Percentiles rank a stretch among this genome's conserved stretches.
These are phyloP conservation scores for Drosophila willistoni DNA, from an alignment of 1,140 invertebrate genomes.

Conservation along the genomic window DNA sequence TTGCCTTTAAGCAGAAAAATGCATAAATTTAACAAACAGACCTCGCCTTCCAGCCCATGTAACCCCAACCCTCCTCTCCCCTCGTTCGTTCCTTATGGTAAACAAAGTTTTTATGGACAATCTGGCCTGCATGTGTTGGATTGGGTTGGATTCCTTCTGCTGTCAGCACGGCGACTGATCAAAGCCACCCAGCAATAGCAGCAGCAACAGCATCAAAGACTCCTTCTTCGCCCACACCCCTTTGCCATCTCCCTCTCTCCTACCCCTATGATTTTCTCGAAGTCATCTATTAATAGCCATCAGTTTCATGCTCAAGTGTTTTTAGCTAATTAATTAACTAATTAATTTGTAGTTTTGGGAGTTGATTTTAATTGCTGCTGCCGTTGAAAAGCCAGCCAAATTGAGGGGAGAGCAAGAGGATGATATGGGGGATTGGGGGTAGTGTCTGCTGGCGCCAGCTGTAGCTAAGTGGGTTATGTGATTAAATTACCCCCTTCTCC, in stretches of 20 bases:
- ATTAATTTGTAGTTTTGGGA: slow-evolving; percentile 79
- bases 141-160: slow-evolving; percentile 30
- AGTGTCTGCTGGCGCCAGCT: slow-evolving; percentile 47
- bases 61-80: not conserved
- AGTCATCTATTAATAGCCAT: slow-evolving; percentile 59
- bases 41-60: not conserved
- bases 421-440: not conserved
- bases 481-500: slow-evolving; percentile 30
- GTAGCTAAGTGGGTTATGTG: slow-evolving; percentile 65
- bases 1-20: slow-evolving; percentile 80
- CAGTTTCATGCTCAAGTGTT: slow-evolving; percentile 65
- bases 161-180: slow-evolving; percentile 74
- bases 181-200: slow-evolving; percentile 53
- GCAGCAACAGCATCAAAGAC: slow-evolving; percentile 30
- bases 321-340: slow-evolving; percentile 79
- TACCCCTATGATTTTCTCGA: not conserved
- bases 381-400: slow-evolving; percentile 44
- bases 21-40: slow-evolving; percentile 80
- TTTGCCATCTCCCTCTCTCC: not conserved
- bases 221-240: slow-evolving; percentile 5
- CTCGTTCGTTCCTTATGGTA: slow-evolving; percentile 22
- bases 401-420: not conserved
- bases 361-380: slow-evolving; percentile 71
- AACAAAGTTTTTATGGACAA: slow-evolving; percentile 75
- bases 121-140: slow-evolving; percentile 71